These are phyloP conservation scores for Cotesia typhae DNA, from an alignment of 1,140 invertebrate species.

Conservation along the genomic window DNA sequence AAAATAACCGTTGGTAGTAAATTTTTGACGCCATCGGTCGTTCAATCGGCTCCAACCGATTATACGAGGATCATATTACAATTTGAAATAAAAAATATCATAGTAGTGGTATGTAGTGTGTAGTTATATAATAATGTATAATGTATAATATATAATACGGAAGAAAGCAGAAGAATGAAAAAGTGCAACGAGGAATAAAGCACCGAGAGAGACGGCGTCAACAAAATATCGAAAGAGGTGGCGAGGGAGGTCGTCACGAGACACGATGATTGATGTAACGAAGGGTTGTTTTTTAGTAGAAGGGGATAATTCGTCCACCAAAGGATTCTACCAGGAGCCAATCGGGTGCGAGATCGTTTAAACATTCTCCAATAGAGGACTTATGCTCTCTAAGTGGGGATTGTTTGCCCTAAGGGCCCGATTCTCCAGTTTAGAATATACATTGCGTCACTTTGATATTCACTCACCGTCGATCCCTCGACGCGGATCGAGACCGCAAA, in stretches of 20 bases:
- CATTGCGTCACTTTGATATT: conserved; percentile 62
- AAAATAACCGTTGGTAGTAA: conserved; percentile 54
- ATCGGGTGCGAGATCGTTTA: background rate
- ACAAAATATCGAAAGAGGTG: conserved; percentile 49
- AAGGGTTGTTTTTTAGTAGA: conserved; percentile 55
- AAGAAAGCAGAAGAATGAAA: conserved; percentile 10
- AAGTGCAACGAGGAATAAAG: conserved; percentile 13
- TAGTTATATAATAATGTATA: conserved; percentile 17
- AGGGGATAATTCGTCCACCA: conserved; percentile 38
- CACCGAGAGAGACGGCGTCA: conserved; percentile 13
- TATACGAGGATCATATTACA: conserved; percentile 43
- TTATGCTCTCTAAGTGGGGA: conserved; percentile 48
- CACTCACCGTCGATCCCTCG: conserved; percentile 55
- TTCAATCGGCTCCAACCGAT: conserved; percentile 53
- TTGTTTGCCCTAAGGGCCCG: conserved; percentile 55
- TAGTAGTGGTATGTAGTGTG: background rate
- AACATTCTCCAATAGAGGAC: conserved; percentile 49
- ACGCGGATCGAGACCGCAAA: conserved; percentile 40
- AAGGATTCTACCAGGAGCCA: conserved; percentile 48
- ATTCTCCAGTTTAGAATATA: conserved; percentile 26
- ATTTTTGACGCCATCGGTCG: conserved; percentile 34
- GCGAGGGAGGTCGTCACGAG: conserved; percentile 56
- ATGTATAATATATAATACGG: background rate
- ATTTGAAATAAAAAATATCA: conserved; percentile 28
- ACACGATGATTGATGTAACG: conserved; percentile 59